These are phyloP conservation scores for Drosophila parabipectinata DNA, from an alignment of 1,140 invertebrate genomes.

Conservation along the genomic window DNA sequence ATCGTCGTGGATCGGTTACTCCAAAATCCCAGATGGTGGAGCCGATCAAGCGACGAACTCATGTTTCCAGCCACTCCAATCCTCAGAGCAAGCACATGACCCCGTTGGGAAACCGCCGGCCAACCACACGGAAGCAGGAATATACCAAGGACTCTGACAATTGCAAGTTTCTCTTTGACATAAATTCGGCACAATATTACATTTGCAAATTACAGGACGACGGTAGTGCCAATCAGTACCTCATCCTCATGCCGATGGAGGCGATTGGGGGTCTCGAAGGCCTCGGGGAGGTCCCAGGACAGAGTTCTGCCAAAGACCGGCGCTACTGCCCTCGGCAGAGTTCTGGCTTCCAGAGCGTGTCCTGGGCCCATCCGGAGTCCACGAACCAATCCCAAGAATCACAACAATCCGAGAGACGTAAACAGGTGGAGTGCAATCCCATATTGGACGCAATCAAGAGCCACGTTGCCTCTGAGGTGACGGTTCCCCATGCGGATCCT, in stretches of 20 bases:
- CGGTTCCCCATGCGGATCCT: neutral
- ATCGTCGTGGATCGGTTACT: neutral
- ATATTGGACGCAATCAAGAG: constrained; percentile 23
- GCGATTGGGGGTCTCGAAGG: neutral
- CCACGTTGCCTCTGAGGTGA: constrained; percentile 13
- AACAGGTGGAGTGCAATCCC: constrained; percentile 13
- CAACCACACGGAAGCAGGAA: constrained; percentile 1
- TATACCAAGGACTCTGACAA: constrained; percentile 3
- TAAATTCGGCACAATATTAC: constrained; percentile 32
- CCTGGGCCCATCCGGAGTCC: constrained; percentile 18
- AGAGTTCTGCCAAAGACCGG: constrained; percentile 19
- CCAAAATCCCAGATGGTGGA: neutral
- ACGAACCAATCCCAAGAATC: neutral
- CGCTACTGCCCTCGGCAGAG: constrained; percentile 28
- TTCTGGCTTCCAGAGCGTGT: constrained; percentile 37
- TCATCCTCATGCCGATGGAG: constrained; percentile 23
- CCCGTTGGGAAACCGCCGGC: neutral
- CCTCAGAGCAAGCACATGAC: neutral
- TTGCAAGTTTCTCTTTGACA: constrained; percentile 36
- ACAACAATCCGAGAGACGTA: neutral
- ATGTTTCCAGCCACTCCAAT: neutral
- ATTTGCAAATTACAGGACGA: constrained; percentile 49
- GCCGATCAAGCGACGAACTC: neutral
- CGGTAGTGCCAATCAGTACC: constrained; percentile 19
- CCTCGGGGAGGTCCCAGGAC: constrained; percentile 22